phyloP scores from a whole-genome alignment of 2,797 vertebrate species.

The Benthosema pterotum region DNA sequence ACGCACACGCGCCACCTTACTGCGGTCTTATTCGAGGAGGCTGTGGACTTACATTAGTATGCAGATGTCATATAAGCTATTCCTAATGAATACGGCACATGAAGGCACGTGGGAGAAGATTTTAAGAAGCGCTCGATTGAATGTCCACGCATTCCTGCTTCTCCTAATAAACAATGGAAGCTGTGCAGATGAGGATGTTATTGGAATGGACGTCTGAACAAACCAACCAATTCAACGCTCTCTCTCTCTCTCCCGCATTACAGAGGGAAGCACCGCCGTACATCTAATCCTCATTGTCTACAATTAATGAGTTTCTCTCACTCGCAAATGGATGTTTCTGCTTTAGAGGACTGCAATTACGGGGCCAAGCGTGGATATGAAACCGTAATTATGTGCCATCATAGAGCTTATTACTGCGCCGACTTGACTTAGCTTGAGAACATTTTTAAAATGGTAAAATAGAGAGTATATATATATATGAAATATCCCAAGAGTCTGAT shows the following conservation, averaged over 20 bases:
- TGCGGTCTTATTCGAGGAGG: not conserved
- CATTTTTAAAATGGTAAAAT: too few species aligned
- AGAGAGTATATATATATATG: conserved; percentile 10
- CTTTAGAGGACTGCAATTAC: conserved; percentile 75
- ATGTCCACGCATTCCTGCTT: conserved; percentile 19
- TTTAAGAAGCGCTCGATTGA: conserved; percentile 5
- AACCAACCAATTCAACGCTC: conserved; percentile 63
- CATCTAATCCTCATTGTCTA: conserved; percentile 80
- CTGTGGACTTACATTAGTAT: not conserved
- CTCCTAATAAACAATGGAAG: conserved; percentile 51
- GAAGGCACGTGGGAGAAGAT: conserved; percentile 10
- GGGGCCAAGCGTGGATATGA: conserved; percentile 70
- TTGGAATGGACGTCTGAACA: conserved; percentile 54
- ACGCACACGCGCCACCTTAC: not conserved
- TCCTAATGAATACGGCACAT: conserved; percentile 24
- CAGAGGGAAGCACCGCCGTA: conserved; percentile 69
- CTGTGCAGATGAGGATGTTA: conserved; percentile 65
- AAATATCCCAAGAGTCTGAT: conserved; percentile 8
- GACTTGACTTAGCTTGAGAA: conserved; percentile 60
- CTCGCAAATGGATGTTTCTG: conserved; percentile 78
- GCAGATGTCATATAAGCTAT: conserved; percentile 11
- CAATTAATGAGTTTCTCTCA: conserved; percentile 80
- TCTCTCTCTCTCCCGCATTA: conserved; percentile 70
- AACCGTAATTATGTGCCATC: conserved; percentile 75
- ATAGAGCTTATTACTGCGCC: conserved; percentile 65